These are phyloP conservation scores for Petaurus breviceps DNA, from an alignment of 2,113 vertebrate species.

Conservation along the genomic window DNA sequence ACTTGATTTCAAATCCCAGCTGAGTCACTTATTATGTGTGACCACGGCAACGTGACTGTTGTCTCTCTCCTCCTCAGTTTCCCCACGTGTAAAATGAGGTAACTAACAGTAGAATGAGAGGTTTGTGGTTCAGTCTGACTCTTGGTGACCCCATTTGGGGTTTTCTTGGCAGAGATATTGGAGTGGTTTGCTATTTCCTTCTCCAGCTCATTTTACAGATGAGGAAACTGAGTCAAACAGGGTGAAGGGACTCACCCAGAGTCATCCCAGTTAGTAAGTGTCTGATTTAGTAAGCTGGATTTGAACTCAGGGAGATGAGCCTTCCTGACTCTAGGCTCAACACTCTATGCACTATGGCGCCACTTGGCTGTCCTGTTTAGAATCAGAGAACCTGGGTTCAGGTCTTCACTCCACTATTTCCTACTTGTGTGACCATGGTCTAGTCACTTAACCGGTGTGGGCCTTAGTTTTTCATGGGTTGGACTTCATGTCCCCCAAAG, in stretches of 20 bases:
- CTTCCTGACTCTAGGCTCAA: too few relatives aligned
- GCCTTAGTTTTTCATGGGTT: neutral
- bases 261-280: too few relatives aligned
- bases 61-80: neutral
- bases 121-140: too few relatives aligned
- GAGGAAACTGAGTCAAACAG: too few relatives aligned
- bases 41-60: neutral
- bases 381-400: neutral
- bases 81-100: neutral
- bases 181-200: too few relatives aligned
- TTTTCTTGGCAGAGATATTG: too few relatives aligned
- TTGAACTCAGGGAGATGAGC: too few relatives aligned
- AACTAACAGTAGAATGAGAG: neutral
- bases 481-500: neutral
- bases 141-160: too few relatives aligned
- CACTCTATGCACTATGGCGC: too few relatives aligned
- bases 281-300: too few relatives aligned
- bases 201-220: too few relatives aligned
- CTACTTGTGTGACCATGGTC: neutral
- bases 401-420: neutral
- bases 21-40: neutral
- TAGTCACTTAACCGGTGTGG: neutral
- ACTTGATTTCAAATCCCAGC: neutral
- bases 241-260: too few relatives aligned
- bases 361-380: neutral